Conservation (phyloP, 2,797 vertebrate genomes). For the Ceyx erithaca region DNA sequence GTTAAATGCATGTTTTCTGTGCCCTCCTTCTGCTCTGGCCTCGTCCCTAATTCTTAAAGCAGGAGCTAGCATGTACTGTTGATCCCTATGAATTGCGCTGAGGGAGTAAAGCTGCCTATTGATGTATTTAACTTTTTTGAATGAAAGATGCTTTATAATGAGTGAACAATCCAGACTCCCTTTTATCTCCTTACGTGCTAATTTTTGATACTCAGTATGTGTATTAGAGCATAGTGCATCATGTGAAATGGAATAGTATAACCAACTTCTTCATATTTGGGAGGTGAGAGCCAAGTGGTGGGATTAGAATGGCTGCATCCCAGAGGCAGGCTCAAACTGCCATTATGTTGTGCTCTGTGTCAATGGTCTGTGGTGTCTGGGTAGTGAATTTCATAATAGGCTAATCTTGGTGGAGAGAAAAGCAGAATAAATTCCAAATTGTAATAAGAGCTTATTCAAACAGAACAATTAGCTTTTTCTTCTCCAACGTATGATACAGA, state of each 20-base stretch:
- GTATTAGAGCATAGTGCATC: conserved; percentile 26
- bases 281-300: conserved; percentile 17
- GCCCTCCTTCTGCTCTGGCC: conserved; percentile 35
- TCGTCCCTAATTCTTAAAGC: conserved; percentile 34
- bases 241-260: neutral
- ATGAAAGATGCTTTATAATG: conserved; percentile 20
- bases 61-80: neutral
- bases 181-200: neutral
- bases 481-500: neutral
- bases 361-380: neutral
- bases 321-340: conserved; percentile 1
- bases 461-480: conserved; percentile 22
- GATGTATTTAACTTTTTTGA: conserved; percentile 22
- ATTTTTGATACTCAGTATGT: conserved; percentile 27
- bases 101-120: neutral
- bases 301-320: conserved; percentile 39
- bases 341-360: neutral
- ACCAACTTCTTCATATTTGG: neutral
- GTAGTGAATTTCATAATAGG: conserved; percentile 37
- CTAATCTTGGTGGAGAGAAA: conserved; percentile 3
- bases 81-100: neutral
- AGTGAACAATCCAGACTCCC: neutral
- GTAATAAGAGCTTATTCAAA: conserved; percentile 36
- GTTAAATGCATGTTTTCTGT: conserved; percentile 22
- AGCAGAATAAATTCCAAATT: conserved; percentile 21